A percentile compares a stretch with the other conserved stretches of the same genome.
phyloP scores from a whole-genome alignment of 2,888 invertebrate species.

The Lumbricus terrestris region DNA sequence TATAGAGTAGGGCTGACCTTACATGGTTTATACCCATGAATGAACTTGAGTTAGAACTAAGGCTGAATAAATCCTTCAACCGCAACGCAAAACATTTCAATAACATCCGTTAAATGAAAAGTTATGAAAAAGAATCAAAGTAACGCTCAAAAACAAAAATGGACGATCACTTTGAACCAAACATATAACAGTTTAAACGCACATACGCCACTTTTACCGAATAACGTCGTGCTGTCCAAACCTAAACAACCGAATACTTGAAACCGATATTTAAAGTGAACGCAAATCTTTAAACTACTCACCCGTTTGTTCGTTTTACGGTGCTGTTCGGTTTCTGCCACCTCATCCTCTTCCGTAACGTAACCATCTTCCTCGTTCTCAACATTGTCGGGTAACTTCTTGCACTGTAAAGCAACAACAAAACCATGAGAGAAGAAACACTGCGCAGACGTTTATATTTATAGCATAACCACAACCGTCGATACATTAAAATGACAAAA shows the following conservation, averaged over 20 bases:
- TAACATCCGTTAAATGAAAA: neutral
- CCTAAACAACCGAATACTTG: neutral
- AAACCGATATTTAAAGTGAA: too few relatives aligned
- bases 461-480: too few relatives aligned
- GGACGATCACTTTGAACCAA: neutral
- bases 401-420: slow-evolving; percentile 54
- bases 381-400: slow-evolving; percentile 56
- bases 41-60: neutral
- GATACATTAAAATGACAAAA: too few relatives aligned
- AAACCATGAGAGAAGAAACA: neutral
- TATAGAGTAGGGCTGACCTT: too few relatives aligned
- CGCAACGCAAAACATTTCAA: neutral
- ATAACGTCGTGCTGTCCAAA: neutral
- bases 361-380: slow-evolving; percentile 58
- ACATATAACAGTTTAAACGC: neutral
- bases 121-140: neutral
- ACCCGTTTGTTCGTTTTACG: slow-evolving; percentile 56
- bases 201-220: neutral
- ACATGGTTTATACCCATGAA: neutral
- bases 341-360: slow-evolving; percentile 65
- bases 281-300: slow-evolving; percentile 25
- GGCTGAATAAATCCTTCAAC: neutral
- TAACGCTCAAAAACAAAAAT: neutral
- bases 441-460: too few relatives aligned
- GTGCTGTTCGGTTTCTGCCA: slow-evolving; percentile 57